Evolutionary conservation across 2,888 invertebrate genomes (phyloP).

Genomic region (Dicyrtoma fusca): DNA sequence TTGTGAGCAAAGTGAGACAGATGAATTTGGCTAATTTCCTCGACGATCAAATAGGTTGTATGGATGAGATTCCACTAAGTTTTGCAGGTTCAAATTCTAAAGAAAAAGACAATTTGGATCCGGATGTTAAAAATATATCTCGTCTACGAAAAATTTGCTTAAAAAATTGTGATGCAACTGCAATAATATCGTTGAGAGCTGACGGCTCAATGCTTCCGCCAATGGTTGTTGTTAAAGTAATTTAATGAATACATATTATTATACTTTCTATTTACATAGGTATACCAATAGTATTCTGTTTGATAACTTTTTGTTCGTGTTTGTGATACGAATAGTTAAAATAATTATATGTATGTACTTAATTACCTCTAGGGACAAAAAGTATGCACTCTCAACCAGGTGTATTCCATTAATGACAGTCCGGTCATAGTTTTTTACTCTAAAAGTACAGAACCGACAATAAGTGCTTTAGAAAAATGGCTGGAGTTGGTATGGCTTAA

Average conservation of each 20-base stretch:
- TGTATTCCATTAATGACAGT: slow-evolving; percentile 45
- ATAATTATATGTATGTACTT: neutral
- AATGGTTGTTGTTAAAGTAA: slow-evolving; percentile 58
- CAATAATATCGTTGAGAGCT: slow-evolving; percentile 56
- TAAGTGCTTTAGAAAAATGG: slow-evolving; percentile 47
- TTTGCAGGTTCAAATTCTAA: slow-evolving; percentile 47
- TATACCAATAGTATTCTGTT: neutral
- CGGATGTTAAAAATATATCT: slow-evolving; percentile 27
- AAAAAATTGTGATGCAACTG: slow-evolving; percentile 58
- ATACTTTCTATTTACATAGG: too few relatives aligned
- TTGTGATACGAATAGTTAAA: too few relatives aligned
- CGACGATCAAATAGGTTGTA: slow-evolving; percentile 52
- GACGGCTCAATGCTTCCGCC: slow-evolving; percentile 57
- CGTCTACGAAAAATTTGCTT: slow-evolving; percentile 52
- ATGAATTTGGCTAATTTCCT: slow-evolving; percentile 26
- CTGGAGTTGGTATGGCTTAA: slow-evolving; percentile 47
- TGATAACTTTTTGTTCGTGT: too few relatives aligned
- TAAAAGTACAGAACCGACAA: slow-evolving; percentile 45
- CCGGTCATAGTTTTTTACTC: slow-evolving; percentile 48
- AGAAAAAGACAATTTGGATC: slow-evolving; percentile 13
- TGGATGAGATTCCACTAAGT: slow-evolving; percentile 58
- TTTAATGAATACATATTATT: slow-evolving; percentile 9
- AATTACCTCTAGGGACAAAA: slow-evolving; percentile 43
- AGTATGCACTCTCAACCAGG: slow-evolving; percentile 39
- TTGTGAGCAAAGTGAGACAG: slow-evolving; percentile 40